Percentiles rank a stretch among this genome's conserved stretches.
These are phyloP conservation scores for Stomorhina lunata DNA, from an alignment of 2,888 invertebrate genomes.

Conservation along the genomic window DNA sequence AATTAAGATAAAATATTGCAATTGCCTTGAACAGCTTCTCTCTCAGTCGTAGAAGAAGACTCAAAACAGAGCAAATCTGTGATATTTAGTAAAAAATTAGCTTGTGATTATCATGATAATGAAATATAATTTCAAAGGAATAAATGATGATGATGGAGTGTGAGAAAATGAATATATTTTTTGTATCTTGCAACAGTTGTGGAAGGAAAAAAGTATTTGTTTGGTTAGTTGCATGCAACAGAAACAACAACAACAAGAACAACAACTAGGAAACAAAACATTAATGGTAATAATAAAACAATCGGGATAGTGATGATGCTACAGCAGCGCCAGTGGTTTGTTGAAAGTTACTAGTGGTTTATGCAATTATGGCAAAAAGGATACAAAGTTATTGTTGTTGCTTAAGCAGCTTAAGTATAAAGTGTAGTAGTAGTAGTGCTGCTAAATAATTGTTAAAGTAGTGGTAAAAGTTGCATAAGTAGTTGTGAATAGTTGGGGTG, in stretches of 20 bases:
- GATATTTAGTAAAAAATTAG: background rate
- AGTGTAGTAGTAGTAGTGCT: too few species aligned
- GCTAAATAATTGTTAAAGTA: too few species aligned
- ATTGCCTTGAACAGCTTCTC: background rate
- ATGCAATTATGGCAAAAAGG: conserved; percentile 25
- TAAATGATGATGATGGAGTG: background rate
- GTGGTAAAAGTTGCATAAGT: background rate
- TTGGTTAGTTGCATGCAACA: conserved; percentile 42
- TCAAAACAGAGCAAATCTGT: background rate
- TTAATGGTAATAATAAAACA: conserved; percentile 4
- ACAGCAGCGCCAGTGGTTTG: background rate
- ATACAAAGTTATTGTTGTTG: conserved; percentile 44
- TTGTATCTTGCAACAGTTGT: background rate
- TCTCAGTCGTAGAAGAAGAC: too few species aligned
- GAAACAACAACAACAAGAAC: background rate
- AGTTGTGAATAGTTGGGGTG: too few species aligned
- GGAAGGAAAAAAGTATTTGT: background rate
- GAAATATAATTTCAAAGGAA: conserved; percentile 25
- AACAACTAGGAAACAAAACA: background rate
- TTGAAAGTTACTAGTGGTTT: conserved; percentile 4
- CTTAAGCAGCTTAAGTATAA: conserved; percentile 46
- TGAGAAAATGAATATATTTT: background rate
- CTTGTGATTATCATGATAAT: conserved; percentile 27
- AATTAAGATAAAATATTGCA: conserved; percentile 32
- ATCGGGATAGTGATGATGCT: conserved; percentile 18